Evolutionary conservation across 2,113 vertebrate species (phyloP), one percentile per base, ranked within the genome.

Genomic region (Isichthys henryi): DNA sequence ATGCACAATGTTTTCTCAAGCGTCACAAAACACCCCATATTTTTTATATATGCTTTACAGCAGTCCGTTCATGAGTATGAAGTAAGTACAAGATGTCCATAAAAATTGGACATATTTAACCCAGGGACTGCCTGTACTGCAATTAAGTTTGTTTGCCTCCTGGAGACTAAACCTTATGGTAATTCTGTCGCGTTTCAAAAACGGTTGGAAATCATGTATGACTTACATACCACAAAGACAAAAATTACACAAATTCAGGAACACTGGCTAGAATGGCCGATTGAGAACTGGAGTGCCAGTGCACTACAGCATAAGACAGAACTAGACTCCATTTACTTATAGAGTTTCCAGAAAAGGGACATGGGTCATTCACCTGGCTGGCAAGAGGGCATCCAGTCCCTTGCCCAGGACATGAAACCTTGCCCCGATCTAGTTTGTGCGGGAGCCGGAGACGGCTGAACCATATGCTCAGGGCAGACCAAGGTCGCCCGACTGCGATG

Each of bases 401-500:
- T 70, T 66, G 49, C 45, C 15, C 19, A 11, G 31, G 45, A 66
- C 66, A 50, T 50, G 88, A 74, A 88, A 74, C 70, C 70, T 31
- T 10, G 70, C 70, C 74, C 50, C n/a, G 21, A 35, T 17, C 2
- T 8, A 21, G 84, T 53, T 50, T 4, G 23, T 9, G 8, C 2
- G 2, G 46, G 3, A 62, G 53, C 46, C 23, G 27, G 43, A 53
- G 39, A 80, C 21, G 56, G 74, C 35, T 46, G 74, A 43, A 66
- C 23, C 85, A 86, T 48, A 23, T 48, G 66, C 35, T 62, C 89
- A 66, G 77, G 52, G 88, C 62, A 89, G 91, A 56, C 84, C 88
- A 90, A 90, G 88, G 90, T 90, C 89, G 31, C 62, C 87, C 23
- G 77, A 86, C 48, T 80, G 82, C 52, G 84, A 70, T 52, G 35